Percentiles rank a stretch among this genome's conserved stretches.
These are phyloP conservation scores for Sebastes trivittatus DNA, from an alignment of 2,797 vertebrate genomes.

Conservation along the genomic window DNA sequence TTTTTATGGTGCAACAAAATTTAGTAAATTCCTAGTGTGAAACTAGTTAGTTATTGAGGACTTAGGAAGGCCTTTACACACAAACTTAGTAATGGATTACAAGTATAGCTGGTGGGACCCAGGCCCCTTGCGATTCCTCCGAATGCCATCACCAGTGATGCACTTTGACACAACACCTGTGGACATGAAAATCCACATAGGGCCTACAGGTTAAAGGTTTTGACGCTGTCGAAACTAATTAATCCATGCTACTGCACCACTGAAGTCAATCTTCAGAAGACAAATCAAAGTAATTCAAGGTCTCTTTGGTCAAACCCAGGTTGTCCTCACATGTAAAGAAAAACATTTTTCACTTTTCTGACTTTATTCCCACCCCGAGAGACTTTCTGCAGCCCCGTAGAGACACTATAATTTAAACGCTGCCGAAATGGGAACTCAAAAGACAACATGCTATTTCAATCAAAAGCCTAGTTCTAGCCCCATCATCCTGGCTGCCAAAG, in stretches of 20 bases:
- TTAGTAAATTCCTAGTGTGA: background rate
- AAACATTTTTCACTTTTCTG: slow-evolving; percentile 39
- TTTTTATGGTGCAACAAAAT: background rate
- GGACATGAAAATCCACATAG: background rate
- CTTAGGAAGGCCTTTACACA: background rate
- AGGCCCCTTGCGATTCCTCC: background rate
- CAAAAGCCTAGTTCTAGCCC: slow-evolving; percentile 73
- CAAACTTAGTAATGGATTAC: background rate
- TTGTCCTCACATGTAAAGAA: slow-evolving; percentile 51
- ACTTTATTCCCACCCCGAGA: slow-evolving; percentile 50
- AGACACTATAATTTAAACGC: slow-evolving; percentile 81
- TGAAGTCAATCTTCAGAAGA: slow-evolving; percentile 19
- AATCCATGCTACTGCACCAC: slow-evolving; percentile 15
- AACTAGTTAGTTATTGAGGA: background rate
- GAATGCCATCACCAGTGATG: slow-evolving; percentile 1
- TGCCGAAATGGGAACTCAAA: slow-evolving; percentile 76
- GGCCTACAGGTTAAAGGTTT: background rate
- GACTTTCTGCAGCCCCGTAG: slow-evolving; percentile 66
- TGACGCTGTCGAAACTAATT: slow-evolving; percentile 15
- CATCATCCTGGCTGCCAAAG: slow-evolving; percentile 74
- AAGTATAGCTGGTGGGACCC: background rate
- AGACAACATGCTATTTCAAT: slow-evolving; percentile 85
- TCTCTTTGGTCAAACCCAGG: slow-evolving; percentile 27
- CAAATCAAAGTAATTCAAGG: slow-evolving; percentile 16
- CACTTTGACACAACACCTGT: slow-evolving; percentile 17